Evolutionary conservation across 2,113 vertebrate species (phyloP), one percentile per base, ranked within the genome.

Genomic region (Tyto alba): DNA sequence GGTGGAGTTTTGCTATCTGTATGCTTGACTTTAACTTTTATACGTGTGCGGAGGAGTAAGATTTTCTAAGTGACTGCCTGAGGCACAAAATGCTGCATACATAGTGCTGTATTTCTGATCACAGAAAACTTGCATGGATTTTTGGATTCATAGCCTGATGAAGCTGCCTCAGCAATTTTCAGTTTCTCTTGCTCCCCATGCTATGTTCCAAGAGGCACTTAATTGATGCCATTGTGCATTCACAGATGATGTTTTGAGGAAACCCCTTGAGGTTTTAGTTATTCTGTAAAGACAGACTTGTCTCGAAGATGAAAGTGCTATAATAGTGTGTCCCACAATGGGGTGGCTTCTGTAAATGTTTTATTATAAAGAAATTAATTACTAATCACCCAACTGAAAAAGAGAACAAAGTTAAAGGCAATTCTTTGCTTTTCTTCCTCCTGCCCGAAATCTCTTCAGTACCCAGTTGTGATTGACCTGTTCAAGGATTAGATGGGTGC

Each of bases 101-200:
- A 14, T 45, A 60, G 22, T 45, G 80, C 57, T 91, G 22, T 48
- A 32, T 77, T 68, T 91, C 64, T 79, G 43, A 87, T 85, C 40
- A 64, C 69, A 85, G 89, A 72, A 89, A 90, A 80, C 56, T 21
- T 41, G 34, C 45, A 14, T 3, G 4, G 76, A 56, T 84, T 89
- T 89, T 90, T 83, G 73, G 80, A 96, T 93, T 95, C 36, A 15
- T 50, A 75, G 80, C 84, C 73, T 78, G 84, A 38, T 75, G 77
- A 89, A 93, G 88, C 87, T 87, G 90, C 66, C 86, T 96, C 90
- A 93, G 90, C 89, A 90, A 21, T 92, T 93, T 82, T 43, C 72
- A 63, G 19, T 90, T 86, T 81, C 81, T 86, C 73, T 78, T 68
- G 80, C 73, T 97, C 86, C 59, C 69, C 73, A 13, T 0, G 6